phyloP scores from a whole-genome alignment of 35 echinoderm and acorn worm genomes.

The Chiridota heheva region DNA sequence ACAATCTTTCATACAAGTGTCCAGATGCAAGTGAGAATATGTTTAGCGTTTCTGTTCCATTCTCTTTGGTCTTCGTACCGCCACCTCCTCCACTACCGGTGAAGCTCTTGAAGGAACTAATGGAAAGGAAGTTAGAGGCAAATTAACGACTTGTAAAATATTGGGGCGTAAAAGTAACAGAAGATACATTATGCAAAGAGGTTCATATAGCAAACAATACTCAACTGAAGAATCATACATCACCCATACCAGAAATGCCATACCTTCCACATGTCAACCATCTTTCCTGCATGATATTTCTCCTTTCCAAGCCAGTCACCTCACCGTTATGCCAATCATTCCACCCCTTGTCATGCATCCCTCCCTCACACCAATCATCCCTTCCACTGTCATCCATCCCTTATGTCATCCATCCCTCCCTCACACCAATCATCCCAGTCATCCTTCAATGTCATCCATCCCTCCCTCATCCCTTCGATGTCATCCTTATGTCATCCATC shows the following conservation, averaged over 20 bases:
- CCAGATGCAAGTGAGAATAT: constrained; percentile 99
- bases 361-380: too few species aligned
- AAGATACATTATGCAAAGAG: not conserved
- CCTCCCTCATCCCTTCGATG: too few species aligned
- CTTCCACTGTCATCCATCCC: too few species aligned
- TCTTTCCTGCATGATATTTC: too few species aligned
- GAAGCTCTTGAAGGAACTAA: constrained; percentile 77
- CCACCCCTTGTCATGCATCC: too few species aligned
- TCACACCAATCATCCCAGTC: too few species aligned
- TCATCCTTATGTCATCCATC: too few species aligned
- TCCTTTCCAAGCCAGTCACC: too few species aligned
- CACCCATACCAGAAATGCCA: not conserved
- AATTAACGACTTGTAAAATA: not conserved
- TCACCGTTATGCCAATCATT: too few species aligned
- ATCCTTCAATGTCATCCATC: too few species aligned
- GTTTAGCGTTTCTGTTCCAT: constrained; percentile 75
- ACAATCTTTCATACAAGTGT: constrained; percentile 94
- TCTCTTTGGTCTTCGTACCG: constrained; percentile 7
- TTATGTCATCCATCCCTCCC: too few species aligned
- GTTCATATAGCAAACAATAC: not conserved
- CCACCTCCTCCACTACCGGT: constrained; percentile 36
- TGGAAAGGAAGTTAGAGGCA: not conserved
- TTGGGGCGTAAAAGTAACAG: not conserved
- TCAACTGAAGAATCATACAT: not conserved
- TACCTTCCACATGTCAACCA: too few species aligned